Conservation (phyloP, 2,113 vertebrate species). For the Megalops atlanticus region DNA sequence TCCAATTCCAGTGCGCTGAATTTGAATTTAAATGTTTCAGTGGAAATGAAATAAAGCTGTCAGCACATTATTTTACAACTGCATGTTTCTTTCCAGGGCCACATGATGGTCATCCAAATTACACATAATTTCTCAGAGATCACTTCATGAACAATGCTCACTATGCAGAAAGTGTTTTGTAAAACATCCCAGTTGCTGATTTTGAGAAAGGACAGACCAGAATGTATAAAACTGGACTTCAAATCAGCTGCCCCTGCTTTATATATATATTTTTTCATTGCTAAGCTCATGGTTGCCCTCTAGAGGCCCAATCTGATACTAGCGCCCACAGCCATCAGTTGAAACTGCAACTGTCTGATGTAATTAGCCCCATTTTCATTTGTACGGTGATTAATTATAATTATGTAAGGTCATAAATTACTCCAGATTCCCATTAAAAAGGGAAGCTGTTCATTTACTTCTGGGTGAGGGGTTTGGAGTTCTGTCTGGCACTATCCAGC, state of each 20-base stretch:
- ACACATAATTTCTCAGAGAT: background rate
- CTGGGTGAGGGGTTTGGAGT: constrained; percentile 48
- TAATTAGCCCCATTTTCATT: constrained; percentile 70
- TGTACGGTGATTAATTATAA: constrained; percentile 67
- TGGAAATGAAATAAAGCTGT: background rate
- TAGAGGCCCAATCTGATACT: constrained; percentile 61
- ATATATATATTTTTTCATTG: constrained; percentile 25
- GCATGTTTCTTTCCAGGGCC: background rate
- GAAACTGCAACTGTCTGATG: constrained; percentile 22
- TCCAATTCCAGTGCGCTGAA: background rate
- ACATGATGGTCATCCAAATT: background rate
- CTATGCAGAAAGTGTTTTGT: background rate
- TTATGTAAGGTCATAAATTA: constrained; percentile 67
- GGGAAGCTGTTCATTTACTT: constrained; percentile 47
- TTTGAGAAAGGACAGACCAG: background rate
- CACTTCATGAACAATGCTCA: background rate
- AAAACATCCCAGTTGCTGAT: background rate
- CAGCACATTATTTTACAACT: background rate
- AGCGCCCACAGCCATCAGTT: constrained; percentile 29
- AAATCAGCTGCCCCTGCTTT: background rate
- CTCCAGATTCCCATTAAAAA: constrained; percentile 58
- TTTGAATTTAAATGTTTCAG: background rate
- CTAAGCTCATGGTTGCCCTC: constrained; percentile 82
- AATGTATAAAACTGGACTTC: background rate
- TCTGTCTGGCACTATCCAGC: constrained; percentile 65